Evolutionary conservation across 2,888 invertebrate genomes (phyloP).

Genomic region (Oscheius sp.): DNA sequence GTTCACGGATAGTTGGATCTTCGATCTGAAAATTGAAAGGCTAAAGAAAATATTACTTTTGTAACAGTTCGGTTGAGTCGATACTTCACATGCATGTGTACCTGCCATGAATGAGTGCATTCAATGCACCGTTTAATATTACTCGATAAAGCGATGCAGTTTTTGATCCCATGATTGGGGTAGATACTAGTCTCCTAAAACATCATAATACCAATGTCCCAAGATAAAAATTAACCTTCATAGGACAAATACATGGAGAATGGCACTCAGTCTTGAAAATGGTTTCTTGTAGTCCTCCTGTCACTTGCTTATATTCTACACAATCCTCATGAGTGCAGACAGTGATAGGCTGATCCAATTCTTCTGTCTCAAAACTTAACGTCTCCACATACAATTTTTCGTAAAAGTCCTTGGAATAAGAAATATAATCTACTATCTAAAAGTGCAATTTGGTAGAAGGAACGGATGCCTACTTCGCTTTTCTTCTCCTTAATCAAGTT

Average conservation of each 20-base stretch:
- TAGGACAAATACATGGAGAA: too few relatives aligned
- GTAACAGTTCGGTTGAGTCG: not conserved
- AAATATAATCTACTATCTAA: not conserved
- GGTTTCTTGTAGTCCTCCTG: not conserved
- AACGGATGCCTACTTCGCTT: not conserved
- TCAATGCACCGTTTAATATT: not conserved
- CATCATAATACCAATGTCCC: not conserved
- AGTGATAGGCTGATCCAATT: conserved; percentile 12
- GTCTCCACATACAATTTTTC: conserved; percentile 6
- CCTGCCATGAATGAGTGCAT: not conserved
- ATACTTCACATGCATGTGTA: conserved; percentile 6
- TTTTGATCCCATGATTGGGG: not conserved
- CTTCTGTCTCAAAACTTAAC: conserved; percentile 14
- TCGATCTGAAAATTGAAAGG: not conserved
- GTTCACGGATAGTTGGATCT: not conserved
- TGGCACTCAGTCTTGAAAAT: not conserved
- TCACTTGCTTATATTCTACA: conserved; percentile 1
- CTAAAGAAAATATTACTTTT: too few relatives aligned
- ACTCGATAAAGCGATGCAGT: not conserved
- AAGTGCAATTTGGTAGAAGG: too few relatives aligned
- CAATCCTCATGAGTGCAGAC: conserved; percentile 13
- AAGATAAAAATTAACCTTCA: too few relatives aligned
- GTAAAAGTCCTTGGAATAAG: not conserved
- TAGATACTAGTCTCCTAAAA: conserved; percentile 1
- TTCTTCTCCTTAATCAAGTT: conserved; percentile 12